Conservation (phyloP, 2,113 vertebrate species). For the Myotis davidii region DNA sequence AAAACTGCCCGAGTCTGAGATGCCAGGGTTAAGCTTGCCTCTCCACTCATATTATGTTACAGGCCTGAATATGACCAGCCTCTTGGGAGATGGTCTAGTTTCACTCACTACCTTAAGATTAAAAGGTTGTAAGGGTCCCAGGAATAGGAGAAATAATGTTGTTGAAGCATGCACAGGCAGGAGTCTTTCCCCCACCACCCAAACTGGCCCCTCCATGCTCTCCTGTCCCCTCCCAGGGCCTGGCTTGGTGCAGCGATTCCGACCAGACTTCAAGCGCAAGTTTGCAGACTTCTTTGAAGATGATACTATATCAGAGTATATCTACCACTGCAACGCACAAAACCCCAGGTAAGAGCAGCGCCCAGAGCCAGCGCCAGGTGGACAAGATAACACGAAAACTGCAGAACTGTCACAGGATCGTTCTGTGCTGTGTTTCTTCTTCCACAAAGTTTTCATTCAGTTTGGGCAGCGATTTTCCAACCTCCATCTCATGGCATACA, state of each 20-base stretch:
- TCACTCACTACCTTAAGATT: conserved; percentile 34
- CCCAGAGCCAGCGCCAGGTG: accelerated
- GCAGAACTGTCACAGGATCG: background rate
- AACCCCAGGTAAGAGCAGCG: conserved; percentile 87
- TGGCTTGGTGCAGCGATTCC: conserved; percentile 91
- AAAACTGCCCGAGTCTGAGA: background rate
- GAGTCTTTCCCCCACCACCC: background rate
- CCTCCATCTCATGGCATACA: background rate
- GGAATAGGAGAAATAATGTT: background rate
- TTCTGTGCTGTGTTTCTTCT: background rate
- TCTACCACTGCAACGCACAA: conserved; percentile 96
- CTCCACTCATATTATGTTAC: background rate
- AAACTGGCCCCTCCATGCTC: background rate
- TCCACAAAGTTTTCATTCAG: background rate
- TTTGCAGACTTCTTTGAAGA: conserved; percentile 94
- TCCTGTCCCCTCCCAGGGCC: conserved; percentile 85
- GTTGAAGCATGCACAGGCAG: background rate
- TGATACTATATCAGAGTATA: conserved; percentile 93
- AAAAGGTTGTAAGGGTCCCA: background rate
- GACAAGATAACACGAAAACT: background rate
- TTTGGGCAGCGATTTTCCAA: background rate
- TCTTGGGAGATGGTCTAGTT: conserved; percentile 38
- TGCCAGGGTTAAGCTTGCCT: background rate
- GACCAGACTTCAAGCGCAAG: conserved; percentile 93
- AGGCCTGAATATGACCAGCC: conserved; percentile 28